These are phyloP conservation scores for Prosopocoilus inquinatus DNA, from an alignment of 2,888 invertebrate genomes.

Conservation along the genomic window DNA sequence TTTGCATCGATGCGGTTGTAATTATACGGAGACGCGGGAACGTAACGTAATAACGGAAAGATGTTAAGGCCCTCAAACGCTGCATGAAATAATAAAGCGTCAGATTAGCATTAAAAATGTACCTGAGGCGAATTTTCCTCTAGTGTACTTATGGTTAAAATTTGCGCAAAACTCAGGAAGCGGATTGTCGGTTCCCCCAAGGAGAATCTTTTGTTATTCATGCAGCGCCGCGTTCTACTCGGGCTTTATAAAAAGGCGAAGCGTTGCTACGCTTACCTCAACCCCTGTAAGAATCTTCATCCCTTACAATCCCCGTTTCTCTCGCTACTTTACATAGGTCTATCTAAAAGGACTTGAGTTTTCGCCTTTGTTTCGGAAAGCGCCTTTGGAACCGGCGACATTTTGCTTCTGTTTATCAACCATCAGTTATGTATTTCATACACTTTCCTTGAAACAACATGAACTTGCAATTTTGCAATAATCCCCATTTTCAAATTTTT, in stretches of 20 bases:
- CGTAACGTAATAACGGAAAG: too few relatives aligned
- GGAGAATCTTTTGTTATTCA: conserved; percentile 23
- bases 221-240: conserved; percentile 10
- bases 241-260: conserved; percentile 20
- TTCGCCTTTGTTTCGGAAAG: conserved; percentile 23
- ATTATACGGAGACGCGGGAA: too few relatives aligned
- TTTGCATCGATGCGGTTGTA: too few relatives aligned
- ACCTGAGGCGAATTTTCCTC: conserved; percentile 25
- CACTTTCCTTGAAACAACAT: background rate
- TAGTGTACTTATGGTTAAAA: conserved; percentile 22
- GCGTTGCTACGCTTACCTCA: conserved; percentile 25
- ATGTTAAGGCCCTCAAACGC: background rate
- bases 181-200: conserved; percentile 21
- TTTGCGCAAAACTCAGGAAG: conserved; percentile 18
- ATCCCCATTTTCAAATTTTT: background rate
- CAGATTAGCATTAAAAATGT: conserved; percentile 30
- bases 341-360: conserved; percentile 23
- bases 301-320: conserved; percentile 24
- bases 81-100: conserved; percentile 20
- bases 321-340: conserved; percentile 23
- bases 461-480: background rate
- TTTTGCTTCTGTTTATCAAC: background rate
- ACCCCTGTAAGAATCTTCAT: conserved; percentile 27
- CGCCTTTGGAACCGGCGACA: conserved; percentile 12
- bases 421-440: background rate